Evolutionary conservation across 2,888 invertebrate genomes (phyloP), one percentile per base, ranked within the genome.

Genomic region (Rosalia funebris): DNA sequence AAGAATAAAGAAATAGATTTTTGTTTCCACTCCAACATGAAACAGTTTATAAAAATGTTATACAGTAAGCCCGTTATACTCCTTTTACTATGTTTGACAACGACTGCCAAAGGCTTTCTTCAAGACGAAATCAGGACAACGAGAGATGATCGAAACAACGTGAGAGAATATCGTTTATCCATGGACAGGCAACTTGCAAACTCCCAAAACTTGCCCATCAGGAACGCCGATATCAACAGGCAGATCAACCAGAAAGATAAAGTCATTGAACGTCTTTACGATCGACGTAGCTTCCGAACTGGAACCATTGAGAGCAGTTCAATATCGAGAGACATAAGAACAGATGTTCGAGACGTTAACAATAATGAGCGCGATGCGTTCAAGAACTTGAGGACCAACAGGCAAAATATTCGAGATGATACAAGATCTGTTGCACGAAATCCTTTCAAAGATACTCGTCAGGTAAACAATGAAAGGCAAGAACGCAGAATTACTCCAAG

Each of bases 271-370:
- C 62, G 62, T 36, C 47, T 65, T n/a, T 65, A 62, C 9, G 65
- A 65, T 36, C 47, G 65, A 19, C 50, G 65, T 25, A 65, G 65
- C 41, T 65, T 65, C 32, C 45, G 65, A 48, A 65, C 65, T 19
- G 65, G 65, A 14, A 52, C 62, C 12, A 19, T 44, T n/a, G 48
- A 65, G 31, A 54, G 41, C 25, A 2, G 14, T 36, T 44, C 14
- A 1, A 11, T 5, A 14, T 37, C 36, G 3, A 12, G 11, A 48
- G 20, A 48, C 1, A 11, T 36, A 19, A 11, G 47, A 9, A 32
- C 11, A 44, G 20, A 44, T 25, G 17, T 36, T 11, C 34, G 19
- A 31, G 50, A 50, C 39, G 1, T 39, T 14, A 50, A 50, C 39
- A 50, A 50, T 25, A 50, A 50, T n/a, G 11, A 31, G 7, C 14